Base-by-base conservation (phyloP, 2,888 invertebrate species). In the Oscheius onirici region DNA sequence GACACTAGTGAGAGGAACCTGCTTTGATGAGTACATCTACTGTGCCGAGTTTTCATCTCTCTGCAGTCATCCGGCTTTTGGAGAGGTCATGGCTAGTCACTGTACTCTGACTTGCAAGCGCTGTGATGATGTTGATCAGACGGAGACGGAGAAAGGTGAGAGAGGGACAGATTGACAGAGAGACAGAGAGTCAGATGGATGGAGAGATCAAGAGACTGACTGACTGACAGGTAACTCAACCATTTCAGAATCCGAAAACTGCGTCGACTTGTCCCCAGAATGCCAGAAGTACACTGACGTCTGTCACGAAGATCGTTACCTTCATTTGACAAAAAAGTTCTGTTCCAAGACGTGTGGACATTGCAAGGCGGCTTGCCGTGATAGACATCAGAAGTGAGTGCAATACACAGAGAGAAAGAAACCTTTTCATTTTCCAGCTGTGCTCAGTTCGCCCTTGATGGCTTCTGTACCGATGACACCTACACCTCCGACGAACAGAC, bases 1-100 rank as follows among this genome's bases (percentile, higher is more conserved):
- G 46, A 81, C 81, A 8, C 71, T 81, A 0, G 78, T 81, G 49
- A 74, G 65, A 72, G 77, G 77, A 6, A 80, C 69, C 13, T 82
- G 82, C 44, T 82, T 77, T 73, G 81, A 82, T 55, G 81, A 81
- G 60, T 82, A 82, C 71, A 74, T 80, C 11, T 82, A 82, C 67
- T 82, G 82, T 71, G 54, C 46, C 10, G 82, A 82, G 52, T 81
- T 81, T 68, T 69, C 66, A 15, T 73, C 81, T 2, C 75, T 82
- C n/a, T 82, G 82, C 65, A 71, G 73, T 26, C 82, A 82, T 71
- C 78, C 79, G 11, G 71, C 77, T 13, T 82, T 79, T 72, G 72
- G 73, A 10, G 80, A 81, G 52, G 76, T 77, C 24, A 82, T 82
- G 82, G 75, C 80, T 6, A 67, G 57, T 1, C 81, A 81, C 60